A percentile compares a stretch with the other conserved stretches of the same genome.
Evolutionary conservation across 2,113 vertebrate genomes (phyloP).

Genomic region (Cromileptes altivelis): DNA sequence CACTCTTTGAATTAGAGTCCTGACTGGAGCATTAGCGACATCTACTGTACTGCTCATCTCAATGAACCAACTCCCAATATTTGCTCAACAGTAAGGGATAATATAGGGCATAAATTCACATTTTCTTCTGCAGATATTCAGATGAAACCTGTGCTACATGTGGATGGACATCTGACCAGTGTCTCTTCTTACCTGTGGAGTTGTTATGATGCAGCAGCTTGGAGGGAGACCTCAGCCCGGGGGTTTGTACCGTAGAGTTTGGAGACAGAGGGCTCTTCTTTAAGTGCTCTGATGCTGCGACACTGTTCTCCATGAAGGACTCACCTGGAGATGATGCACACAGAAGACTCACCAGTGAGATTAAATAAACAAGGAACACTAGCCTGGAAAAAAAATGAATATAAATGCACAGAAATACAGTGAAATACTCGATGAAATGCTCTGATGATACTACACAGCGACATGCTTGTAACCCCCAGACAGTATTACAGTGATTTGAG

Average conservation of each 20-base stretch:
- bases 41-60: too few relatives aligned
- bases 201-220: conserved; percentile 87
- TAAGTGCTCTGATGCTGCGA: conserved; percentile 86
- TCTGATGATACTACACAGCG: neutral
- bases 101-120: too few relatives aligned
- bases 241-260: conserved; percentile 82
- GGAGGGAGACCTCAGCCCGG: conserved; percentile 86
- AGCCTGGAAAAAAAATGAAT: neutral
- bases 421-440: too few relatives aligned
- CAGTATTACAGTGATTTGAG: conserved; percentile 1
- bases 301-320: conserved; percentile 87
- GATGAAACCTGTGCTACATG: too few relatives aligned
- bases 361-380: neutral
- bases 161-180: too few relatives aligned
- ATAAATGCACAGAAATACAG: neutral
- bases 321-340: conserved; percentile 82
- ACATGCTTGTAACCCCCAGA: neutral
- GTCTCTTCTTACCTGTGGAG: conserved; percentile 86
- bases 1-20: too few relatives aligned
- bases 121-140: too few relatives aligned
- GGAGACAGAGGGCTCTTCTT: conserved; percentile 89
- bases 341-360: neutral
- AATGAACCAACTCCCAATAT: too few relatives aligned
- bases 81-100: too few relatives aligned
- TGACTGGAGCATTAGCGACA: too few relatives aligned